Evolutionary conservation across 2,888 invertebrate genomes (phyloP).

Genomic region (Lumbricus terrestris): DNA sequence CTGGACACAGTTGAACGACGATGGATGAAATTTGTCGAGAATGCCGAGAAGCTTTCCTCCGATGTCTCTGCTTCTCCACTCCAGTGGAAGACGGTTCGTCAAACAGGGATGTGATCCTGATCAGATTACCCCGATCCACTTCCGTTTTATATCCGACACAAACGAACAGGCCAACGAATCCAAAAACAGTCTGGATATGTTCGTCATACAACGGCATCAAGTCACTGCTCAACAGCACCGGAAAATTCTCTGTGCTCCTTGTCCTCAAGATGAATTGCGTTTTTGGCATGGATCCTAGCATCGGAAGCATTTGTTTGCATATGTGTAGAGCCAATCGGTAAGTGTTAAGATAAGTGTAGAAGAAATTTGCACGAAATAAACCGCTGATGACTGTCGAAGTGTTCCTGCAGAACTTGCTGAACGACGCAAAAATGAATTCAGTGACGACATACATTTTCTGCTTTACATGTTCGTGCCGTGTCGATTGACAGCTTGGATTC

Average conservation of each 20-base stretch:
- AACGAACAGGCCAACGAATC: not conserved
- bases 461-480: not conserved
- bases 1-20: not conserved
- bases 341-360: not conserved
- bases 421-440: not conserved
- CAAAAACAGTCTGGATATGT: not conserved
- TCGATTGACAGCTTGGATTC: not conserved
- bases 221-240: not conserved
- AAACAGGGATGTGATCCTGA: not conserved
- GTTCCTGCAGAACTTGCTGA: not conserved
- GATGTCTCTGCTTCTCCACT: too few species aligned
- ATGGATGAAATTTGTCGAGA: too few species aligned
- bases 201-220: not conserved
- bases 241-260: not conserved
- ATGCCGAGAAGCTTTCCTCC: too few species aligned
- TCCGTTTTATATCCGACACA: not conserved
- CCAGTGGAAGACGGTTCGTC: not conserved
- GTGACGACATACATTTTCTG: not conserved
- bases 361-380: not conserved
- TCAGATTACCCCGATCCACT: not conserved
- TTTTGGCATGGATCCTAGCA: too few species aligned
- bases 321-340: not conserved
- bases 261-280: too few species aligned
- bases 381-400: not conserved
- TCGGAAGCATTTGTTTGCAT: not conserved